Conservation (phyloP, 2,113 vertebrate genomes). For the Choloepus hoffmanni region DNA sequence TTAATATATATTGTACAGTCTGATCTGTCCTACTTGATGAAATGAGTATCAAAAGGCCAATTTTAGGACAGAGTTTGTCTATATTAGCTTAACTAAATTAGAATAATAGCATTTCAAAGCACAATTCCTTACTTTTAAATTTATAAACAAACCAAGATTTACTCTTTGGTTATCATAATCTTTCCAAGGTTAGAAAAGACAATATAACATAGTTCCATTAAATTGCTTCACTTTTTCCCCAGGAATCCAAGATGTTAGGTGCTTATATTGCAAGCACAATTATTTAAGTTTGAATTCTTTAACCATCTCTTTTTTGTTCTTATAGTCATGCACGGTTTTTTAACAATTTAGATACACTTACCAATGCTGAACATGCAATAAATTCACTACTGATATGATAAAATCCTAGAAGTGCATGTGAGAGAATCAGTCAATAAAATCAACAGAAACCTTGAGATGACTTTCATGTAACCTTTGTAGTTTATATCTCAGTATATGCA, state of each 20-base stretch:
- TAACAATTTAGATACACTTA: neutral
- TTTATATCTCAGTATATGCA: neutral
- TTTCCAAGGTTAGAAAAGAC: neutral
- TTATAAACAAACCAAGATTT: neutral
- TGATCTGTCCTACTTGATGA: neutral
- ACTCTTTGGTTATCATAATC: neutral
- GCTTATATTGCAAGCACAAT: neutral
- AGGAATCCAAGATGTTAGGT: neutral
- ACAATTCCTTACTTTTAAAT: neutral
- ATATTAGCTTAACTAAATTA: neutral
- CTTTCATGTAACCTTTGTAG: neutral
- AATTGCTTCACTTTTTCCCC: neutral
- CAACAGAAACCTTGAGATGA: neutral
- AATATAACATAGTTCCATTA: neutral
- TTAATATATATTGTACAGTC: neutral
- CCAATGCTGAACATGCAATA: neutral
- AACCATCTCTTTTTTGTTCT: neutral
- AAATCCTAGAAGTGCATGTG: neutral
- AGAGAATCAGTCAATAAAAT: neutral
- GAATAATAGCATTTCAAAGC: neutral
- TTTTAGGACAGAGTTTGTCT: neutral
- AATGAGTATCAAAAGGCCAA: neutral
- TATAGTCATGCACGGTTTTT: neutral
- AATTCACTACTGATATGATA: neutral
- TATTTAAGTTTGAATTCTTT: neutral